Conservation (phyloP, 2,797 vertebrate genomes). For the Lates japonicus region DNA sequence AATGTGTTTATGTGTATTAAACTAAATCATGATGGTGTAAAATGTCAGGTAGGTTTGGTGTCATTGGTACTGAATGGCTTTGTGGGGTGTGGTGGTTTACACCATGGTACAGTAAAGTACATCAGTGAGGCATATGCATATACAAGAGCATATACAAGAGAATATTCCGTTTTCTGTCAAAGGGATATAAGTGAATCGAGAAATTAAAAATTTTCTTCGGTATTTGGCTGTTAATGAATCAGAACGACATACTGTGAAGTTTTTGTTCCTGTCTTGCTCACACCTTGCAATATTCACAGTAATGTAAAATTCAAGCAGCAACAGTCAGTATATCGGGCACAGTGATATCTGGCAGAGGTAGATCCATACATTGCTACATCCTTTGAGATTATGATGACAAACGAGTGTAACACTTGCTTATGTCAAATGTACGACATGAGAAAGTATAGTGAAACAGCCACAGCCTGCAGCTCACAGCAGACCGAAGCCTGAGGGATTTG, state of each 20-base stretch:
- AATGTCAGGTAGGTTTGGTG: neutral
- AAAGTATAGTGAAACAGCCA: constrained; percentile 48
- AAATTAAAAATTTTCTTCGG: neutral
- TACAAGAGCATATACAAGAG: neutral
- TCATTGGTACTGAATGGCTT: neutral
- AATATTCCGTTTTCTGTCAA: neutral
- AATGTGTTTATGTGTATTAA: neutral
- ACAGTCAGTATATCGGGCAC: constrained; percentile 10
- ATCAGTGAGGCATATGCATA: neutral
- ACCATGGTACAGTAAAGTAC: neutral
- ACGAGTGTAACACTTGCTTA: constrained; percentile 17
- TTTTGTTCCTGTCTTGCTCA: neutral
- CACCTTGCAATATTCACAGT: neutral
- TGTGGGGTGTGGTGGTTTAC: neutral
- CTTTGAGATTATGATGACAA: constrained; percentile 42
- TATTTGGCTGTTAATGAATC: neutral
- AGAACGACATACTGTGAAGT: neutral
- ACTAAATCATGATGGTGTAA: no score
- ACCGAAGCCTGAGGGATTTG: constrained; percentile 65
- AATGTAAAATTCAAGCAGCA: constrained; percentile 13
- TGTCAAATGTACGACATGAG: constrained; percentile 60
- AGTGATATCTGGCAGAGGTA: constrained; percentile 17
- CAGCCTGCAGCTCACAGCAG: constrained; percentile 55
- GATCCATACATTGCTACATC: neutral
- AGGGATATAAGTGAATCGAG: neutral